phyloP scores from a whole-genome alignment of 2,797 vertebrate species.

The Karalla daura region DNA sequence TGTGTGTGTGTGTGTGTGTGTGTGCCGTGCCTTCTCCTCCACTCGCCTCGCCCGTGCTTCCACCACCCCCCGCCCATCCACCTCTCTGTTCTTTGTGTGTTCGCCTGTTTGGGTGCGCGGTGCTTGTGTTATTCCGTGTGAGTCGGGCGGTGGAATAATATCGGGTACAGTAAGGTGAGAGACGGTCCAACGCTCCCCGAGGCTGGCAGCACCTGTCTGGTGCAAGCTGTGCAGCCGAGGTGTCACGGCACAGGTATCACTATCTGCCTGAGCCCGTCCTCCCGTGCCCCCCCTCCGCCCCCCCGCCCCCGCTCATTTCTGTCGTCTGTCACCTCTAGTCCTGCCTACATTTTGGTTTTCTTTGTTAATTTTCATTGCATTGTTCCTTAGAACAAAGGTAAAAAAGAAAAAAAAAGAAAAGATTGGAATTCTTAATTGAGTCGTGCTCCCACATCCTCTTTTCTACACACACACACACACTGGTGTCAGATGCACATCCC shows the following conservation, averaged over 20 bases:
- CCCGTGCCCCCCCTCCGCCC: conserved; percentile 19
- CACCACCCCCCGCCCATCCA: conserved; percentile 56
- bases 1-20: conserved; percentile 48
- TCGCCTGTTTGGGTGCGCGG: conserved; percentile 43
- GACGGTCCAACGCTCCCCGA: conserved; percentile 56
- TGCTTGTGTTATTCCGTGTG: conserved; percentile 26
- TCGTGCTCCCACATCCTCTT: not conserved
- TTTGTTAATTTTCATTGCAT: conserved; percentile 36
- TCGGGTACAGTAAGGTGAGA: conserved; percentile 59
- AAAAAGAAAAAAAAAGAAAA: conserved; percentile 27
- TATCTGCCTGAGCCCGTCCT: conserved; percentile 37
- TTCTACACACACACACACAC: not conserved
- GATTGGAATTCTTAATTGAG: conserved; percentile 40
- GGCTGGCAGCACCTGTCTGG: conserved; percentile 68
- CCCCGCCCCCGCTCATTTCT: conserved; percentile 29
- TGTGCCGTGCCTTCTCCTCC: conserved; percentile 37
- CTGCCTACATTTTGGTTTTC: conserved; percentile 1
- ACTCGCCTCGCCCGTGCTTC: conserved; percentile 37
- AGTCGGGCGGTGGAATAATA: conserved; percentile 54
- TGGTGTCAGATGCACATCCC: conserved; percentile 30
- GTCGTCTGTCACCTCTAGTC: conserved; percentile 28
- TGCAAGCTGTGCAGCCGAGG: conserved; percentile 48
- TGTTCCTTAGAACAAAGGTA: conserved; percentile 52
- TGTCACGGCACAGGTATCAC: conserved; percentile 51
- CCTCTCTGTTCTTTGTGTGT: conserved; percentile 64